Base-by-base conservation (phyloP, 2,888 invertebrate genomes). In the Drosophila robusta region DNA sequence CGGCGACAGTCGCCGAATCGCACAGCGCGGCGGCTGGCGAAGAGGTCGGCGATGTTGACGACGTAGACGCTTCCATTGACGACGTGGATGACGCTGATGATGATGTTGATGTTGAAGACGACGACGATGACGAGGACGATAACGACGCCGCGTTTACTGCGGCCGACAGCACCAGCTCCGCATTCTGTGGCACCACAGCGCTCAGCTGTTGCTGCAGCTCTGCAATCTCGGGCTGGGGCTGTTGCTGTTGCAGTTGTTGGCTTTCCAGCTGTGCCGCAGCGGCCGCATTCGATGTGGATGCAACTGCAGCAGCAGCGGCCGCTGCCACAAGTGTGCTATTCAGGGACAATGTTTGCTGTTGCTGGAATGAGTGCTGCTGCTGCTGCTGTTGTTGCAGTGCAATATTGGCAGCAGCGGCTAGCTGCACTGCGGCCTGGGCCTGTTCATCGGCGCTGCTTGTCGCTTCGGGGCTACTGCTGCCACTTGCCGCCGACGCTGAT, bases 331-430 rank as follows among this genome's bases (percentile, higher is more conserved):
- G 72, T 70, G 90, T 88, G 61, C 83, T 90, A 70, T 87, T 90
- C 41, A 91, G 80, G 74, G 91, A 91, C 77, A 91, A 86, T 70
- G 91, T 90, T 72, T 91, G 90, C 62, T 90, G 91, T 68, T 91
- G 91, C 81, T 90, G 90, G 82, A 91, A 91, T 89, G 89, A 89
- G 68, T 91, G 90, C 75, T 91, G 91, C 66, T 90, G 90, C 38
- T 90, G 76, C 60, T 90, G 90, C 60, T 90, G 90, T 36, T 89
- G 90, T 56, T 90, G 90, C 66, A 91, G 80, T 62, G 94, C 92
- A 78, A 94, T 87, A 55, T 86, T 89, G 4, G 88, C 89, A 75
- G 91, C 87, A 45, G 90, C 87, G 39, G 90, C 90, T 65, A 90
- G 78, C 71, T 91, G 91, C 29, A 85, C 89, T 47, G 90, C 83